These are phyloP conservation scores for Diadumene lineata DNA, from an alignment of 92 coral and sea anemone genomes.

Conservation along the genomic window DNA sequence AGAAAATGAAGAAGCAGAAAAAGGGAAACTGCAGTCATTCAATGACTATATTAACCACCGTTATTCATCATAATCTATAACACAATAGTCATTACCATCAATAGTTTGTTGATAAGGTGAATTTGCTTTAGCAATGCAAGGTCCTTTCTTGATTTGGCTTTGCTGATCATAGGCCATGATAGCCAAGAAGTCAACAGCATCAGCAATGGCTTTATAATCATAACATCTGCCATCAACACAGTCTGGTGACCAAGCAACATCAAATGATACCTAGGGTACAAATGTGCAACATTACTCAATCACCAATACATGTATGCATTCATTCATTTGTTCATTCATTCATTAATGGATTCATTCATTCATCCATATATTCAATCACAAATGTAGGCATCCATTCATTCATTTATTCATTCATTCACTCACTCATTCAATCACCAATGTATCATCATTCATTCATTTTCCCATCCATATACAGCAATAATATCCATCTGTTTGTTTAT, in stretches of 20 bases:
- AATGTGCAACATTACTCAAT: neutral
- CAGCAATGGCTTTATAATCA: slow-evolving; percentile 78
- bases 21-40: no score
- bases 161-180: slow-evolving; percentile 97
- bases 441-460: neutral
- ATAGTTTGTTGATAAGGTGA: slow-evolving; percentile 85
- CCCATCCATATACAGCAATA: neutral
- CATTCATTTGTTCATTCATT: neutral
- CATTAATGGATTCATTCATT: neutral
- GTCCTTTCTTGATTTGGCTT: slow-evolving; percentile 90
- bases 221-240: slow-evolving; percentile 97
- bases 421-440: neutral
- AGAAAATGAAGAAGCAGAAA: no score
- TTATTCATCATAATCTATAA: no score
- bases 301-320: no score
- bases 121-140: slow-evolving; percentile 85
- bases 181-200: slow-evolving; percentile 84
- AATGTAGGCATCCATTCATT: slow-evolving; percentile 5
- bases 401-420: slow-evolving; percentile 2
- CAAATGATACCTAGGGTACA: slow-evolving; percentile 78
- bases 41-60: no score
- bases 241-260: slow-evolving; percentile 97
- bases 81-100: neutral
- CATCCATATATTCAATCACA: no score
- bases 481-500: no score